Evolutionary conservation across 2,797 vertebrate species (phyloP).

Genomic region (Esox lucius): DNA sequence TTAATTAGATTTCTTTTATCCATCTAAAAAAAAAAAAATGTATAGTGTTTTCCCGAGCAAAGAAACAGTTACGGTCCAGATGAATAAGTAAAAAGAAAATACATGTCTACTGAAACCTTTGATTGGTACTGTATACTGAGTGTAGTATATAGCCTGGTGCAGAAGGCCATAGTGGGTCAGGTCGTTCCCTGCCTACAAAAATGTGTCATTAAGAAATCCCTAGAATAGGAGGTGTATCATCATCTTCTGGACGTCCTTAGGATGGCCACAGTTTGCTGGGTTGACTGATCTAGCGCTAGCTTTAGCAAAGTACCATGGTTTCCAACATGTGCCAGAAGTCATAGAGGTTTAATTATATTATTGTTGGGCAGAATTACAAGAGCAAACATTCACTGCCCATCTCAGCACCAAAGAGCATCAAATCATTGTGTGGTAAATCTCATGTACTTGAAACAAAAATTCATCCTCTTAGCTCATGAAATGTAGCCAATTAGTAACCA

Average conservation of each 20-base stretch:
- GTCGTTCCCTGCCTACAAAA: background rate
- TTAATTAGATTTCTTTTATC: no score
- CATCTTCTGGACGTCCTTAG: no score
- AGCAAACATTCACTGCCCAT: constrained; percentile 46
- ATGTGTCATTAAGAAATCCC: no score
- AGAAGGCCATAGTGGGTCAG: background rate
- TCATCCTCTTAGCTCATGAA: constrained; percentile 70
- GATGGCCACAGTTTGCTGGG: no score
- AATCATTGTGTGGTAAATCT: constrained; percentile 54
- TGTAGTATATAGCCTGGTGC: background rate
- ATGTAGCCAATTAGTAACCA: constrained; percentile 54
- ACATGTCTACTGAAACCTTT: no score
- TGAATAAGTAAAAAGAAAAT: no score
- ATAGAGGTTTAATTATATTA: constrained; percentile 36
- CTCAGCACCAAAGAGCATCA: constrained; percentile 42
- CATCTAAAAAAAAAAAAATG: no score
- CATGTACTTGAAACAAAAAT: constrained; percentile 64
- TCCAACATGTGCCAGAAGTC: background rate
- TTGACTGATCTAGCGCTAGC: no score
- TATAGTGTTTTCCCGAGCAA: no score
- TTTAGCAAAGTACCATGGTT: background rate
- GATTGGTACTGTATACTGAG: no score
- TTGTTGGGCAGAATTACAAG: constrained; percentile 45
- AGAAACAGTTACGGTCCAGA: no score
- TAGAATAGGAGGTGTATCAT: no score